These are phyloP conservation scores for Megalops atlanticus DNA, from an alignment of 2,113 vertebrate species.

Conservation along the genomic window DNA sequence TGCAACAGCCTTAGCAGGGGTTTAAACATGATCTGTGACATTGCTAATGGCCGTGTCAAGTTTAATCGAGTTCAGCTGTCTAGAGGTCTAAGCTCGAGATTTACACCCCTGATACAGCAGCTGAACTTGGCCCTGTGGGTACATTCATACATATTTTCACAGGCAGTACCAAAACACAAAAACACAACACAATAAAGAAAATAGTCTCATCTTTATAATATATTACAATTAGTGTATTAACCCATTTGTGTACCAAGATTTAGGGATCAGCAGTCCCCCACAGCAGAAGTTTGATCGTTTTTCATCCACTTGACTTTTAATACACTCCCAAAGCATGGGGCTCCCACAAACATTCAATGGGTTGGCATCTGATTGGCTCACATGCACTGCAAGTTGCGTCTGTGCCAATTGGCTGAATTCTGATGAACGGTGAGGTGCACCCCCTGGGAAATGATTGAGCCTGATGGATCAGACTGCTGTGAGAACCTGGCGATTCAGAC, in stretches of 20 bases:
- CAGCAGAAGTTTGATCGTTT: not conserved
- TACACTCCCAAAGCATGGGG: not conserved
- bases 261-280: not conserved
- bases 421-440: too few species aligned
- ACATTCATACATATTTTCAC: not conserved
- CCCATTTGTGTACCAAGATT: not conserved
- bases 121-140: not conserved
- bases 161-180: not conserved
- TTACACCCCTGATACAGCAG: not conserved
- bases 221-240: not conserved
- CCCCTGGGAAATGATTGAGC: too few species aligned
- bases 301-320: not conserved
- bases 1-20: not conserved
- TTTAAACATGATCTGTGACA: not conserved
- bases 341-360: too few species aligned
- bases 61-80: not conserved
- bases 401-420: too few species aligned
- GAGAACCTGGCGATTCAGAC: too few species aligned
- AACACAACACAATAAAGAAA: not conserved
- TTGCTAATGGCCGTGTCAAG: not conserved
- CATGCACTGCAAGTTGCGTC: too few species aligned
- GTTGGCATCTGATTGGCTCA: too few species aligned
- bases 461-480: too few species aligned
- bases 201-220: not conserved
- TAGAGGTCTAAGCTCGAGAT: not conserved